Evolutionary conservation across 2,888 invertebrate genomes (phyloP).

Genomic region (Eurytoma adleriae): DNA sequence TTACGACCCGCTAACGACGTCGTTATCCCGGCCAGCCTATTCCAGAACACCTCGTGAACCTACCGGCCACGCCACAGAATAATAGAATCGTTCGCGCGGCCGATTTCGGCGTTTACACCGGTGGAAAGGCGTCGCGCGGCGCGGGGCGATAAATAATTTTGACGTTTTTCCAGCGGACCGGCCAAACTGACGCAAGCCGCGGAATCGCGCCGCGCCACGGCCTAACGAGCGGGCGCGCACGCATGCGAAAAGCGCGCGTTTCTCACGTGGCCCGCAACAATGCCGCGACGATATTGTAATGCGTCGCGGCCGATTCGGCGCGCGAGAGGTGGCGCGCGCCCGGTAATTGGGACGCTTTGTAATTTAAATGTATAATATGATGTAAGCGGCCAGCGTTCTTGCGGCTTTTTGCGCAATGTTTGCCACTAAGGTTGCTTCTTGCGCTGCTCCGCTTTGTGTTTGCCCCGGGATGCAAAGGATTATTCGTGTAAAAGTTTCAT

Average conservation of each 20-base stretch:
- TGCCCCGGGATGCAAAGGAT: too few relatives aligned
- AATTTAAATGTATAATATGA: conserved; percentile 21
- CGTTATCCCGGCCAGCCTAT: neutral
- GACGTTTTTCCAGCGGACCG: conserved; percentile 16
- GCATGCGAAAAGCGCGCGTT: neutral
- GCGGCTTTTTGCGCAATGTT: too few relatives aligned
- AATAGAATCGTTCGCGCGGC: conserved; percentile 28
- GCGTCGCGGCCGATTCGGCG: conserved; percentile 8
- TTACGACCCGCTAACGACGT: neutral
- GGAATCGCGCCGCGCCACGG: too few relatives aligned
- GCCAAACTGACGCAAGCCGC: conserved; percentile 4
- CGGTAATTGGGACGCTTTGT: conserved; percentile 28
- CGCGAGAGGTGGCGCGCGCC: neutral
- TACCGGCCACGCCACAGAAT: neutral
- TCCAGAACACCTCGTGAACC: neutral
- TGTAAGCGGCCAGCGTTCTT: neutral
- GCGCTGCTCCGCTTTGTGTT: too few relatives aligned
- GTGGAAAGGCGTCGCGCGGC: neutral
- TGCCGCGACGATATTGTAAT: conserved; percentile 36
- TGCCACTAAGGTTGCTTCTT: too few relatives aligned
- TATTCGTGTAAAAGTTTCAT: too few relatives aligned
- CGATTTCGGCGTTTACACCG: conserved; percentile 16
- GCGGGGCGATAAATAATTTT: conserved; percentile 49
- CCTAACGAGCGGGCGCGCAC: neutral
- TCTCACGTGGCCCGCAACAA: neutral